Percentiles rank a stretch among this genome's conserved stretches.
Evolutionary conservation across 2,888 invertebrate species (phyloP).

Genomic region (Melipona beecheii): DNA sequence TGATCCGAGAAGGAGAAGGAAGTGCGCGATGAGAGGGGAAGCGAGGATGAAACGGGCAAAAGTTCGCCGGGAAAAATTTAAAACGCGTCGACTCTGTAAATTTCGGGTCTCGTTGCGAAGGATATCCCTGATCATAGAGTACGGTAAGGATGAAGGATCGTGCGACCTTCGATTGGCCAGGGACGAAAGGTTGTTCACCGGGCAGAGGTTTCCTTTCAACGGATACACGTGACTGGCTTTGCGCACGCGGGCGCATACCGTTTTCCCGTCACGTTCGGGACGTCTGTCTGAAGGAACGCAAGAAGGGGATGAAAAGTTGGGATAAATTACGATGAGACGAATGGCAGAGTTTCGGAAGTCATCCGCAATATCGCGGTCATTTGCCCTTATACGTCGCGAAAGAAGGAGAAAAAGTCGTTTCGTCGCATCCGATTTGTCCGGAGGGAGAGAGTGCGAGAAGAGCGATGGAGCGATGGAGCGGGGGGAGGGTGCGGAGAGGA

Average conservation of each 20-base stretch:
- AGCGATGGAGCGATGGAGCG: too few relatives aligned
- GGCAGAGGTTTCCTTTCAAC: conserved; percentile 53
- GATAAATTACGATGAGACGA: conserved; percentile 68
- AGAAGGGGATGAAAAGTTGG: conserved; percentile 61
- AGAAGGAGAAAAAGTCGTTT: neutral
- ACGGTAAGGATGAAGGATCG: conserved; percentile 38
- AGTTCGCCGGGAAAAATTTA: conserved; percentile 3
- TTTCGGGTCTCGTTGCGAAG: conserved; percentile 48
- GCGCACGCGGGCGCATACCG: conserved; percentile 58
- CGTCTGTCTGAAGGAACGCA: conserved; percentile 64
- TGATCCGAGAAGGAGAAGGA: rapidly evolving
- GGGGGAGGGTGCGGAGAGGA: too few relatives aligned
- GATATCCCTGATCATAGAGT: neutral
- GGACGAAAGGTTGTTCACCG: conserved; percentile 68
- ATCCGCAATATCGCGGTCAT: conserved; percentile 47
- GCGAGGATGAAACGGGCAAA: neutral
- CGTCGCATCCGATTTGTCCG: neutral
- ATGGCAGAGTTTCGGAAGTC: conserved; percentile 51
- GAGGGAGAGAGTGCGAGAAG: neutral
- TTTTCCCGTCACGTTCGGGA: conserved; percentile 72
- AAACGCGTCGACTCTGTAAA: conserved; percentile 9
- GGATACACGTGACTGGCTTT: conserved; percentile 53
- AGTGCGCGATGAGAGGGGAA: too few relatives aligned
- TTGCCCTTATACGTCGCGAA: neutral
- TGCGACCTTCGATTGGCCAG: conserved; percentile 55